Evolutionary conservation across 92 coral and sea anemone species (phyloP).

Genomic region (Pocillopora meandrina): DNA sequence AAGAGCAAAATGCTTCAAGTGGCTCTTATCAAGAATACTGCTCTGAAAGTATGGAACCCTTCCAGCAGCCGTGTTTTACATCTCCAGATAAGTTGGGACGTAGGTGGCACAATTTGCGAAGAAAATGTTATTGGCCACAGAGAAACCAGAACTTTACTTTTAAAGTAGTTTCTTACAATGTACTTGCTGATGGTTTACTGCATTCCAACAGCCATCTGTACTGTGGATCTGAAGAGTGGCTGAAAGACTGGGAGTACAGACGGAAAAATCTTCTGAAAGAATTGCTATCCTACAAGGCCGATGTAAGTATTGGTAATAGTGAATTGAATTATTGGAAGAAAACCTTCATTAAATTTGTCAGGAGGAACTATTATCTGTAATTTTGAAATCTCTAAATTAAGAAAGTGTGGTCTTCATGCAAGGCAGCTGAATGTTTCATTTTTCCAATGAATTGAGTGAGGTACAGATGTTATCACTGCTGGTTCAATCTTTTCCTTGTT

Average conservation of each 20-base stretch:
- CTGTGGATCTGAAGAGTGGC: constrained; percentile 60
- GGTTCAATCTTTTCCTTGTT: too few species aligned
- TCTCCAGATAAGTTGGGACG: constrained; percentile 54
- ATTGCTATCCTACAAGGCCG: constrained; percentile 80
- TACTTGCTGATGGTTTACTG: constrained; percentile 82
- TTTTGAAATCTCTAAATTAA: too few species aligned
- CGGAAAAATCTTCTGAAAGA: constrained; percentile 81
- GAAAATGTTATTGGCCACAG: constrained; percentile 31
- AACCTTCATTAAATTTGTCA: too few species aligned
- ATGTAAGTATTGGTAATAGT: constrained; percentile 65
- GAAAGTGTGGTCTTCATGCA: too few species aligned
- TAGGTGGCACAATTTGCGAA: constrained; percentile 35
- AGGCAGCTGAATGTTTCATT: too few species aligned
- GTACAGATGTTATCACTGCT: too few species aligned
- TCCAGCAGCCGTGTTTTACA: constrained; percentile 39
- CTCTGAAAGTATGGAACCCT: neutral
- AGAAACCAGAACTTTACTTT: constrained; percentile 58
- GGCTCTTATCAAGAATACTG: neutral
- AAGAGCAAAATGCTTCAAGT: neutral
- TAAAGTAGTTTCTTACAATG: constrained; percentile 82
- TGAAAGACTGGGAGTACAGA: constrained; percentile 88
- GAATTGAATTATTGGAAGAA: too few species aligned
- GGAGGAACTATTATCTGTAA: too few species aligned
- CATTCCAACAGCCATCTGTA: constrained; percentile 67
- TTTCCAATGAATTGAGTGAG: too few species aligned